Percentiles rank a stretch among this genome's conserved stretches.
phyloP scores from a whole-genome alignment of 2,113 vertebrate species.

The Pomatostomus ruficeps region DNA sequence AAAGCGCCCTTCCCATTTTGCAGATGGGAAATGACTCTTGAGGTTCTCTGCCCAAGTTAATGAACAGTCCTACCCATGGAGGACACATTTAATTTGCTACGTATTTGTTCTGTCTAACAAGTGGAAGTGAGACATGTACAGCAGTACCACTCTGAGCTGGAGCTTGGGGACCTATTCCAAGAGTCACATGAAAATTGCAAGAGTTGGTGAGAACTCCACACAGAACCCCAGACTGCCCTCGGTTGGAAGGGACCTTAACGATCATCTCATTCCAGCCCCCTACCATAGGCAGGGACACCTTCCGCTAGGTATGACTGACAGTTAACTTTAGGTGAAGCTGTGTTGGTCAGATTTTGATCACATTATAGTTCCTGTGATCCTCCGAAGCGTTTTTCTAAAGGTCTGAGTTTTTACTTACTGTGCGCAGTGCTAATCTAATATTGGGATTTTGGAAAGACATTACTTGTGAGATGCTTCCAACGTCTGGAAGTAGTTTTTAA shows the following conservation, averaged over 20 bases:
- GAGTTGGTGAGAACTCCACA: not conserved
- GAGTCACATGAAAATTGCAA: not conserved
- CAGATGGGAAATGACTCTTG: not conserved
- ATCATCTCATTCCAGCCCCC: not conserved
- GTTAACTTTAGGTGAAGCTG: not conserved
- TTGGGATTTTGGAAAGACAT: not conserved
- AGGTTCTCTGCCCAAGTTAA: not conserved
- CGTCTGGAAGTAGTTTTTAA: not conserved
- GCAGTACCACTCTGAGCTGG: not conserved
- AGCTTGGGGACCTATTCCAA: not conserved
- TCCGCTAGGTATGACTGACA: not conserved
- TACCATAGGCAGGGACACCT: not conserved
- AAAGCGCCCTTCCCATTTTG: fast-evolving
- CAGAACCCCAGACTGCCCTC: not conserved
- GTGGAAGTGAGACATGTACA: not conserved
- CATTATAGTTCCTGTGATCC: not conserved
- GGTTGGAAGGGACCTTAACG: not conserved
- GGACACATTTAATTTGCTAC: not conserved
- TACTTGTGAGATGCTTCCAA: not conserved
- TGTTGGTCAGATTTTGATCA: not conserved
- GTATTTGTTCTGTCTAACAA: not conserved
- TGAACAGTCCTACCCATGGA: not conserved
- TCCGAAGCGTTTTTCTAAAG: not conserved
- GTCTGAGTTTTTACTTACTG: not conserved
- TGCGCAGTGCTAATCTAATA: not conserved